These are phyloP conservation scores for Stigmatopora nigra DNA, from an alignment of 2,113 vertebrate species.

Conservation along the genomic window DNA sequence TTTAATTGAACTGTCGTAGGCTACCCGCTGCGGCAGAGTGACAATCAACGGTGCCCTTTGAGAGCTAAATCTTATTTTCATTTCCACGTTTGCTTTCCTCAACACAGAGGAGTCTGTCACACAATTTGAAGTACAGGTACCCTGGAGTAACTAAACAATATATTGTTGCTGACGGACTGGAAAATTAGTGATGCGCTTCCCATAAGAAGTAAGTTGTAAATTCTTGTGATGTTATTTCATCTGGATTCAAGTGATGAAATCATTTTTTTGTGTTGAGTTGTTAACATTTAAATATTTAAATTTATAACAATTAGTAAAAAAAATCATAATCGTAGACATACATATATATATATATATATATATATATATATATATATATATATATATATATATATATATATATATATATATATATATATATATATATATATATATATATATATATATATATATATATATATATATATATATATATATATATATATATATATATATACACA, in stretches of 20 bases:
- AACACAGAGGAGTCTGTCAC: constrained; percentile 72
- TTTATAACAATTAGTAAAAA: too few species aligned
- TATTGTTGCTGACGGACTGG: constrained; percentile 1
- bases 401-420: too few species aligned
- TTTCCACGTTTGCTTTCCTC: constrained; percentile 70
- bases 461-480: too few species aligned
- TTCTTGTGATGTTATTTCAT: constrained; percentile 7
- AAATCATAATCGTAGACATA: too few species aligned
- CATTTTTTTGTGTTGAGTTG: neutral
- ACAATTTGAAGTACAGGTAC: constrained; percentile 27
- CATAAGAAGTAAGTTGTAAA: constrained; percentile 10
- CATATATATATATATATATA: too few species aligned
- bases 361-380: too few species aligned
- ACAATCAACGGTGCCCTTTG: constrained; percentile 26
- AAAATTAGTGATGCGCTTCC: constrained; percentile 12
- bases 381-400: too few species aligned
- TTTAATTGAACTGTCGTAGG: constrained; percentile 24
- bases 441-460: too few species aligned
- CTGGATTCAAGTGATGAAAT: neutral
- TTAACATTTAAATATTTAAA: too few species aligned
- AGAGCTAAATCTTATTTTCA: constrained; percentile 67
- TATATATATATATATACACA: too few species aligned
- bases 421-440: too few species aligned
- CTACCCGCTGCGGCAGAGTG: constrained; percentile 20
- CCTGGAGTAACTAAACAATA: constrained; percentile 6